Conservation (phyloP, 2,888 invertebrate genomes). For the Criorhina ranunculi region DNA sequence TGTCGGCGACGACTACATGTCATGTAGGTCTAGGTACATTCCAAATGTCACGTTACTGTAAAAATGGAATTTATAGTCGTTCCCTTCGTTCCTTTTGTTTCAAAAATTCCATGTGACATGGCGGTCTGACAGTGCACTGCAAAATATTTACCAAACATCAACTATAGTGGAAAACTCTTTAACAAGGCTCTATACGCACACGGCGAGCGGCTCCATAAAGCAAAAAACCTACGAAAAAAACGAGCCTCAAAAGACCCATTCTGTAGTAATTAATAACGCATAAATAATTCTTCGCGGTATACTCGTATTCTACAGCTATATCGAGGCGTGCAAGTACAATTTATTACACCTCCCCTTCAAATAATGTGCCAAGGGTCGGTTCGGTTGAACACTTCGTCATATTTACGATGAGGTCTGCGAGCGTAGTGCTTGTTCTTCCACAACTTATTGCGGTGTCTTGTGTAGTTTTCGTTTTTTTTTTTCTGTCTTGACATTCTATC, state of each 20-base stretch:
- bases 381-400: constrained; percentile 69
- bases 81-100: constrained; percentile 26
- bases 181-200: constrained; percentile 2
- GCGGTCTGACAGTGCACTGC: background rate
- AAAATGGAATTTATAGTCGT: constrained; percentile 69
- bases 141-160: constrained; percentile 32
- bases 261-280: constrained; percentile 60
- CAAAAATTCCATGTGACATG: constrained; percentile 31
- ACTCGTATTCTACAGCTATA: background rate
- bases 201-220: constrained; percentile 45
- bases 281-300: constrained; percentile 38
- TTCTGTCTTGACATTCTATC: constrained; percentile 33
- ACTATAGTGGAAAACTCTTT: constrained; percentile 29
- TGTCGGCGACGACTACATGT: constrained; percentile 36
- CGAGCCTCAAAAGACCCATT: constrained; percentile 20
- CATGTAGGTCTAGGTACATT: constrained; percentile 32
- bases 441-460: constrained; percentile 30
- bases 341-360: constrained; percentile 32
- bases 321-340: constrained; percentile 35
- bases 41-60: constrained; percentile 58
- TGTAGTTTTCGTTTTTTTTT: constrained; percentile 35
- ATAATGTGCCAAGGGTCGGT: background rate
- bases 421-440: constrained; percentile 19
- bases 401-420: constrained; percentile 60
- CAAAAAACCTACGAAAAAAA: background rate